Evolutionary conservation across 2,797 vertebrate species (phyloP), one percentile per base, ranked within the genome.

Genomic region (Leuciscus waleckii): DNA sequence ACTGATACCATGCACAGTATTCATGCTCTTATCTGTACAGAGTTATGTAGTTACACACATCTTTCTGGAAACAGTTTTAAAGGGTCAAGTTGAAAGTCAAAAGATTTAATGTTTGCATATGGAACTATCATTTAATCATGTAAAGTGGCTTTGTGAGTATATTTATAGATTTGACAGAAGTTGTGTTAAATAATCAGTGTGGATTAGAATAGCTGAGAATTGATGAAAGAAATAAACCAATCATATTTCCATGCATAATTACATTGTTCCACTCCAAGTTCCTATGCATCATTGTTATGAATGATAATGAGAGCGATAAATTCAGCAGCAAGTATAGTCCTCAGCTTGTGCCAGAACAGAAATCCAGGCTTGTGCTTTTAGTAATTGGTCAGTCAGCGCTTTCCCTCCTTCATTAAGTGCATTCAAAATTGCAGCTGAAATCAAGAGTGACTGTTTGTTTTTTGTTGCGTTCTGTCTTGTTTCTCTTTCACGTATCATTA

Each of bases 331-430:
- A 68, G 37, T 68, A 32, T 49, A 65, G 68, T 29, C 8, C 14
- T 58, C 39, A 23, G 16, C 35, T 43, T 61, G 54, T 65, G 41
- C 49, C 37, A 32, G 26, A 49, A 63, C 49, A 73, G 51, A 71
- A 26, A 19, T 16, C 23, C 41, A 39, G 46, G 10, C 63, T 58
- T 49, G 37, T 79, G 63, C 32, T 67, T 85, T 81, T 71, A 68
- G 79, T 73, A 79, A 84, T 39, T 84, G 81, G 71, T 73, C 74
- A 37, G 39, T 86, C 77, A 79, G 82, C 65, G 26, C 19, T n/a
- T 78, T 86, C 67, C 63, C 21, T 65, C 17, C 51, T 86, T 79
- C 56, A 78, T 68, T 85, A 76, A 74, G 49, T 14, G 16, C 61
- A 76, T 85, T 81, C 23, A 56, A 46, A 79, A 85, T 75, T 67